Base-by-base conservation (phyloP, 1,140 invertebrate genomes). In the Bicyclus anynana region DNA sequence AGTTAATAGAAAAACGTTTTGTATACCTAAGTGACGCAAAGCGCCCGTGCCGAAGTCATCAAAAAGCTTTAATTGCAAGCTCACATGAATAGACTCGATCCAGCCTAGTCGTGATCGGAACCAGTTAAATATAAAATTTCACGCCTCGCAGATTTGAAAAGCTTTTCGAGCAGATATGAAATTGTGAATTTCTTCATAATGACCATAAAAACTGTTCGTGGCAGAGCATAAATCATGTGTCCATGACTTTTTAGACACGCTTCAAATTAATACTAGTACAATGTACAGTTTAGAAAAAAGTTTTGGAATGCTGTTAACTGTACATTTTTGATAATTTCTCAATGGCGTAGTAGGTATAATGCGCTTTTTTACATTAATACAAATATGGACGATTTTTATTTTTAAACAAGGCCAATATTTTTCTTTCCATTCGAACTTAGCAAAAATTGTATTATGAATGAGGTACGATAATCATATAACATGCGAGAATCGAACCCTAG, bases 101-200 rank as follows among this genome's bases (percentile, higher is more conserved):
- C 51, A 61, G 54, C 67, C 65, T 53, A 59, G 52, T 65, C 65
- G 73, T 69, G 70, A 84, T 76, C 67, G 62, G 63, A 78, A 62
- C 57, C 66, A 72, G 74, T 81, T 67, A 74, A 74, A 77, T 79
- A 83, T 83, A 69, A 72, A 74, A 84, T 84, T 86, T 84, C 78
- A 86, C 77, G 80, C 65, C 77, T 53, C 49, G 72, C 40, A 56
- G 68, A 74, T 74, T 72, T 72, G 66, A 75, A 77, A 55, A 53
- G 51, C 50, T 59, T 42, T 49, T 9, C 49, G 27, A 52, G 42
- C 35, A 53, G 10, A 51, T 44, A 17, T 57, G 16, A 50, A 47
- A 52, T 52, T 51, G 21, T 38, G 27, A 38, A 47, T 47, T 47
- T 47, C 44, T 47, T 26, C n/a, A n/a, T 52, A 59, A 44, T 47